A percentile compares a stretch with the other conserved stretches of the same genome.
Conservation (phyloP, 2,113 vertebrate genomes). For the Perca flavescens region DNA sequence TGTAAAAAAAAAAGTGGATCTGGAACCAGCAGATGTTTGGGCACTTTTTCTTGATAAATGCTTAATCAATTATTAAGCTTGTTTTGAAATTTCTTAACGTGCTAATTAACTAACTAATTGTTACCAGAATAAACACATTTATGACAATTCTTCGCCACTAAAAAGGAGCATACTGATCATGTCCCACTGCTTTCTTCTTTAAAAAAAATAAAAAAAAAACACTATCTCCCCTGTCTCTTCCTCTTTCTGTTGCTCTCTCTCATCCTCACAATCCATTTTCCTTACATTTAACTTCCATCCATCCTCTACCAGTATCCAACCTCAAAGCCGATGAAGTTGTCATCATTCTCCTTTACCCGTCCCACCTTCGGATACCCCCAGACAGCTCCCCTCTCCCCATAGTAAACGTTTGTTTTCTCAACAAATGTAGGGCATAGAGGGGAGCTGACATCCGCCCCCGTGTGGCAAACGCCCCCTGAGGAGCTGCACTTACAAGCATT, state of each 20-base stretch:
- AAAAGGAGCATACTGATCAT: background rate
- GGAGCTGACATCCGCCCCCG: constrained; percentile 25
- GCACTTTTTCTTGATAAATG: background rate
- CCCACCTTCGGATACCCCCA: constrained; percentile 21
- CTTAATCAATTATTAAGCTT: background rate
- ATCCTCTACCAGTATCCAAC: constrained; percentile 24
- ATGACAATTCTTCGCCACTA: too few relatives aligned
- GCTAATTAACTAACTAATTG: too few relatives aligned
- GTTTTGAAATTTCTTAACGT: background rate
- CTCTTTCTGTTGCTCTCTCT: background rate
- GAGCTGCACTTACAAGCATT: constrained; percentile 52
- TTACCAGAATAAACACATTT: background rate
- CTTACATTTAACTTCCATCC: constrained; percentile 39
- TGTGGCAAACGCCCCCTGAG: constrained; percentile 39
- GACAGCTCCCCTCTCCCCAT: constrained; percentile 39
- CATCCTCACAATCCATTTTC: constrained; percentile 18
- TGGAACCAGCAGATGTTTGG: background rate
- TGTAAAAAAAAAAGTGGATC: too few relatives aligned
- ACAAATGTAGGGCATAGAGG: constrained; percentile 51
- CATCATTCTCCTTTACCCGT: constrained; percentile 47
- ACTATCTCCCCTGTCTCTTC: background rate
- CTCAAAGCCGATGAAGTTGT: constrained; percentile 68
- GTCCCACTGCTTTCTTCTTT: background rate
- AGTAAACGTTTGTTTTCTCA: constrained; percentile 69
- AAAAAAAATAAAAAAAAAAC: background rate